These are phyloP conservation scores for Edolisoma coerulescens DNA, from an alignment of 2,113 vertebrate genomes.

Conservation along the genomic window DNA sequence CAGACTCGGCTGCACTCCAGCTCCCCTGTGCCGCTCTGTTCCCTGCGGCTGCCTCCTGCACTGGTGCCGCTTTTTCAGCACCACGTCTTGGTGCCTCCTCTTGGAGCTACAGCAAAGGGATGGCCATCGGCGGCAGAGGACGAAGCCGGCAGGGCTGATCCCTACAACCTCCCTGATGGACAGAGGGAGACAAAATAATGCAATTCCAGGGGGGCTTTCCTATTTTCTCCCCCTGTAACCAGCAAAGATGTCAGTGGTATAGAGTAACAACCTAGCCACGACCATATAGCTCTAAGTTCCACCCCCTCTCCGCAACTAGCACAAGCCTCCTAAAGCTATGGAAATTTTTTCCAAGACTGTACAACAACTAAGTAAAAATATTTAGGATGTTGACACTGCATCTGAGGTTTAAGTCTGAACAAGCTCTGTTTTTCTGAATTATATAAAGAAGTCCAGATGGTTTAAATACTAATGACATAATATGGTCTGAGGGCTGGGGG, in stretches of 20 bases:
- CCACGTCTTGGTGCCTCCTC: rapidly evolving
- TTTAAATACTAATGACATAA: neutral
- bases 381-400: neutral
- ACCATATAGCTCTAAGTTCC: neutral
- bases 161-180: neutral
- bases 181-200: neutral
- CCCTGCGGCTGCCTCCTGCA: rapidly evolving
- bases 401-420: neutral
- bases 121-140: rapidly evolving
- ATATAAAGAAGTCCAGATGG: neutral
- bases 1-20: rapidly evolving
- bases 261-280: neutral
- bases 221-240: neutral
- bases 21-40: neutral
- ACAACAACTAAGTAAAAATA: neutral
- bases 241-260: too few species aligned
- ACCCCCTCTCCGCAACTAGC: neutral
- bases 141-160: neutral
- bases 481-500: neutral
- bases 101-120: rapidly evolving
- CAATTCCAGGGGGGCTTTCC: rapidly evolving
- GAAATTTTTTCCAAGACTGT: neutral
- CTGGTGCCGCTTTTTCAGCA: rapidly evolving
- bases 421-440: neutral
- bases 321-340: neutral